These are phyloP conservation scores for Acanthisitta chloris DNA, from an alignment of 2,113 vertebrate genomes.

Conservation along the genomic window DNA sequence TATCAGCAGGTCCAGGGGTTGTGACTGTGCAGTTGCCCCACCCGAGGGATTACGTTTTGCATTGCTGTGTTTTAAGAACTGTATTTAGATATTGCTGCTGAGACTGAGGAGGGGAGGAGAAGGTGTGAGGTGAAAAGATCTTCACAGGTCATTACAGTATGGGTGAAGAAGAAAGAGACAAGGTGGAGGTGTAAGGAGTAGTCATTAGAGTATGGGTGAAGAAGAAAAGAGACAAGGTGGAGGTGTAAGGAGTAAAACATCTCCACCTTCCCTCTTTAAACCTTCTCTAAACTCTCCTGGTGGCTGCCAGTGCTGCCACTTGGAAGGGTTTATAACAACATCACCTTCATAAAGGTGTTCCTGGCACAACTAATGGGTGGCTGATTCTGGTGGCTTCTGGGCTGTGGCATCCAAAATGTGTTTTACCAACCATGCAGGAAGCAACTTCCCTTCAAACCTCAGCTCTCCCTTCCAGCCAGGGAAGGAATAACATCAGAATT, in stretches of 20 bases:
- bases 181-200: not conserved
- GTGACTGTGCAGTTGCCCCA: not conserved
- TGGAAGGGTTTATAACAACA: not conserved
- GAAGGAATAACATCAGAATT: not conserved
- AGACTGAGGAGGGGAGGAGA: not conserved
- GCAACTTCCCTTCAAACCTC: not conserved
- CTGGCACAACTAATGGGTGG: not conserved
- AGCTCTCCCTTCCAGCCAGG: not conserved
- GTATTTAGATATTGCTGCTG: not conserved
- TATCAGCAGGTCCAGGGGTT: not conserved
- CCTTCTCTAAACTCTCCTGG: no score
- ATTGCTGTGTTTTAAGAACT: not conserved
- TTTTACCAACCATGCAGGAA: not conserved
- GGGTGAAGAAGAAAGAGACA: not conserved
- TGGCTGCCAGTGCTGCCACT: no score
- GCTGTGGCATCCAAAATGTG: not conserved
- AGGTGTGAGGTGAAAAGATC: not conserved
- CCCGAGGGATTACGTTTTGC: not conserved
- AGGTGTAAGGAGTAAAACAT: not conserved
- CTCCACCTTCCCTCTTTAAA: not conserved
- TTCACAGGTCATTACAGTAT: not conserved
- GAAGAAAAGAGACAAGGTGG: not conserved
- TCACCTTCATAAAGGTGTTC: not conserved
- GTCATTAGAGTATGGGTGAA: not conserved
- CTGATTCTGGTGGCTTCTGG: not conserved